phyloP scores from a whole-genome alignment of 2,797 vertebrate species.

The Cetoscarus ocellatus region DNA sequence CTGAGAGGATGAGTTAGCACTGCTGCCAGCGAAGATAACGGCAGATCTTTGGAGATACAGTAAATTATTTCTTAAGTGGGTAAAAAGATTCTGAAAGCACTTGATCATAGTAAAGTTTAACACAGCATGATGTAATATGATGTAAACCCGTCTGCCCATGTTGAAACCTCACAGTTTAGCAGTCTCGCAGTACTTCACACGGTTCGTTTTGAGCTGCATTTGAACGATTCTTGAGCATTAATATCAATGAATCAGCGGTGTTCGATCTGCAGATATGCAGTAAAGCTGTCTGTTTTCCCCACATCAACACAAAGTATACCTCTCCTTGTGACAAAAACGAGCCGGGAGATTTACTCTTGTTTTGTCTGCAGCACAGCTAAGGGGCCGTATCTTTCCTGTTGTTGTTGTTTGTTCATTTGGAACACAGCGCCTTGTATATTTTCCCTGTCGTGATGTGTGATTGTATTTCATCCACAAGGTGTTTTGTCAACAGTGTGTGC shows the following conservation, averaged over 20 bases:
- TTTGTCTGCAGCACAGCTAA: conserved; percentile 38
- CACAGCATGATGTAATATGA: conserved; percentile 53
- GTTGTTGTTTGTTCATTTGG: conserved; percentile 54
- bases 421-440: conserved; percentile 53
- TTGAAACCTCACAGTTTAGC: conserved; percentile 26
- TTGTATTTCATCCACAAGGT: conserved; percentile 65
- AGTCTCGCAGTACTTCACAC: conserved; percentile 17
- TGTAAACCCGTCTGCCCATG: conserved; percentile 40
- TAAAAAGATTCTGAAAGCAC: conserved; percentile 30
- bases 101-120: conserved; percentile 30
- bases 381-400: conserved; percentile 41
- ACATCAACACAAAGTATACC: conserved; percentile 43
- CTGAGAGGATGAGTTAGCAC: conserved; percentile 45
- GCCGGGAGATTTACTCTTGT: conserved; percentile 51
- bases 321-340: conserved; percentile 48
- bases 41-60: conserved; percentile 26
- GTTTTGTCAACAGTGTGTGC: conserved; percentile 65
- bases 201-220: conserved; percentile 24
- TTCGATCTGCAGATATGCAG: conserved; percentile 39
- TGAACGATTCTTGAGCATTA: conserved; percentile 51
- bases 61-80: conserved; percentile 42
- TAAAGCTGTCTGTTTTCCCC: conserved; percentile 48
- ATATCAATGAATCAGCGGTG: conserved; percentile 57
- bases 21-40: conserved; percentile 27
- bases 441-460: conserved; percentile 42